Evolutionary conservation across 2,888 invertebrate genomes (phyloP), one percentile per base, ranked within the genome.

Genomic region (Macrosoma leucophasiata): DNA sequence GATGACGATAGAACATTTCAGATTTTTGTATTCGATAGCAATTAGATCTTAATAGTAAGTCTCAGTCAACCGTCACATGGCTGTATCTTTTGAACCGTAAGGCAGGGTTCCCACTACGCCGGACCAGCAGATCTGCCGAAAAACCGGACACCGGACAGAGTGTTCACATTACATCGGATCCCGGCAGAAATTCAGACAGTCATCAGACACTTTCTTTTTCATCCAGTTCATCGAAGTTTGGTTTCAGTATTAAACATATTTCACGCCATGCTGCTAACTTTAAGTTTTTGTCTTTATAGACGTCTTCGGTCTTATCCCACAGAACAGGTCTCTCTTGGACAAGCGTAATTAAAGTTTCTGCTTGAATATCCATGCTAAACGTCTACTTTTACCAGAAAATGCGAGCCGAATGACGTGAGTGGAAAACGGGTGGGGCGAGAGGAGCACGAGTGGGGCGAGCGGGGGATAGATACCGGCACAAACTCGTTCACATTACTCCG

Each of bases 191-290:
- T n/a, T n/a, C n/a, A n/a, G n/a, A n/a, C n/a, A n/a, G n/a, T n/a
- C n/a, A n/a, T n/a, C n/a, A n/a, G n/a, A n/a, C n/a, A n/a, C n/a
- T 50, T 47, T 47, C 43, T 50, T 48, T 49, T 48, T 49, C 46
- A 8, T 50, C 47, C 43, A 50, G 44, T 43, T 52, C 44, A 33
- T 50, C 48, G 46, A 52, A 50, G 48, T 52, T 46, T 46, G 42
- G 44, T 46, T 46, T 50, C 40, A 52, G 46, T 44, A 48, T 43
- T 46, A 45, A 48, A 48, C 49, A 52, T 49, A 52, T 43, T 52
- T 49, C 48, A 43, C 48, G 46, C 46, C 49, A 34, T 43, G 48
- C 51, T 45, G 46, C 41, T 41, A 43, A 43, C 29, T 43, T 45
- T 30, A 50, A 48, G 21, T 48, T 45, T 39, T 46, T 50, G 37